phyloP scores from a whole-genome alignment of 2,888 invertebrate species.

The Cephus pygmeus region DNA sequence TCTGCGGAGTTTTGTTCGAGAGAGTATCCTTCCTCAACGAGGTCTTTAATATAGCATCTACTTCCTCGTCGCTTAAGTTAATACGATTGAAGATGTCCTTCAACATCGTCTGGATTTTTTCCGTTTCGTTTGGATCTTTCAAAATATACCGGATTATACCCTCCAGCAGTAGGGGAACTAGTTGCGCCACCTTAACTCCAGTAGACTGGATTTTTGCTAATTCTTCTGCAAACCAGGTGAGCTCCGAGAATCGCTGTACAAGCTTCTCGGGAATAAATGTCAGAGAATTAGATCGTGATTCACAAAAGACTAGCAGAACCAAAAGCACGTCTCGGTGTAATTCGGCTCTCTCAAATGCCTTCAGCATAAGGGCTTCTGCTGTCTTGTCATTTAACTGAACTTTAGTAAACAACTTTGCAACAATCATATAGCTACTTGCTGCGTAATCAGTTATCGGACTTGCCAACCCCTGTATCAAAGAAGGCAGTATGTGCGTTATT shows the following conservation, averaged over 20 bases:
- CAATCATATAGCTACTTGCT: constrained; percentile 79
- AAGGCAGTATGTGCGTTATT: constrained; percentile 76
- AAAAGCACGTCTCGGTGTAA: constrained; percentile 75
- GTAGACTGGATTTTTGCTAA: constrained; percentile 70
- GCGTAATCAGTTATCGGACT: constrained; percentile 78
- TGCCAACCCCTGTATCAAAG: constrained; percentile 77
- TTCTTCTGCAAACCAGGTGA: constrained; percentile 67
- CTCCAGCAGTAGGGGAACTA: constrained; percentile 71
- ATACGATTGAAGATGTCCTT: constrained; percentile 72
- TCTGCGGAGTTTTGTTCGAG: constrained; percentile 15
- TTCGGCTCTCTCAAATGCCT: constrained; percentile 68
- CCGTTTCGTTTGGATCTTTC: constrained; percentile 56
- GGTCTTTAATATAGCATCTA: constrained; percentile 49
- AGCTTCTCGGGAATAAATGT: constrained; percentile 69
- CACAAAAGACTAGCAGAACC: constrained; percentile 77
- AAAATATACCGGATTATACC: constrained; percentile 69
- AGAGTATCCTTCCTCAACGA: constrained; percentile 37
- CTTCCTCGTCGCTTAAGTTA: constrained; percentile 69
- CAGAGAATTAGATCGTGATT: constrained; percentile 70
- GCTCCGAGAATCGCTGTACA: constrained; percentile 67
- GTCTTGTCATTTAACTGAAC: constrained; percentile 70
- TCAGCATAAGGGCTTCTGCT: constrained; percentile 72
- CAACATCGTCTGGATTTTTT: constrained; percentile 69
- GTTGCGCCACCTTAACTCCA: constrained; percentile 70
- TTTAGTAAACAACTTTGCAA: constrained; percentile 77